phyloP scores from a whole-genome alignment of 1,140 invertebrate genomes.

The Lepeophtheirus salmonis region DNA sequence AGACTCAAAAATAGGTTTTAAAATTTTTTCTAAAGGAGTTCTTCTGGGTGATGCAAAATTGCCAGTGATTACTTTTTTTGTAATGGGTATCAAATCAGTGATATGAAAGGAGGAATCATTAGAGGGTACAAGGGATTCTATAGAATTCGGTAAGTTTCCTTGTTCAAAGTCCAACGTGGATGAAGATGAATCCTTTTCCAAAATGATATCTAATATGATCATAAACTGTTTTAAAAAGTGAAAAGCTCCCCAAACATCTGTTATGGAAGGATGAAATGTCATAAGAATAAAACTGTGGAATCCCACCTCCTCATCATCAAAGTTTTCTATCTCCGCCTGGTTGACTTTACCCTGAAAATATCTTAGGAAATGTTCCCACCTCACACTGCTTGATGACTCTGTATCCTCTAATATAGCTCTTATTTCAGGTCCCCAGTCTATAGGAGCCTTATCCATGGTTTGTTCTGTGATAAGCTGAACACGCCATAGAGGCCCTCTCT shows the following conservation, averaged over 20 bases:
- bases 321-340: conserved; percentile 5
- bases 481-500: conserved; percentile 4
- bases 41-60: neutral
- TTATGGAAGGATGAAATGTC: conserved; percentile 10
- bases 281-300: conserved; percentile 9
- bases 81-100: neutral
- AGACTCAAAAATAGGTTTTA: neutral
- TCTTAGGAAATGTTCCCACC: conserved; percentile 6
- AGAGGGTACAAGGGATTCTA: neutral
- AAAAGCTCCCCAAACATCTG: conserved; percentile 3
- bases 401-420: conserved; percentile 2
- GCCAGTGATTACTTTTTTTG: neutral
- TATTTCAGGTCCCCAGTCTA: conserved; percentile 3
- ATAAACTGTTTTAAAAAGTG: conserved; percentile 7
- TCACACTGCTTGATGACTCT: neutral
- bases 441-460: conserved; percentile 7
- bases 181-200: neutral
- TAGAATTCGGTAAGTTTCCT: neutral
- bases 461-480: conserved; percentile 8
- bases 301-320: conserved; percentile 1
- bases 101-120: neutral
- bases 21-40: conserved; percentile 1
- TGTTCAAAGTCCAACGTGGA: neutral
- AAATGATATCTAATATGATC: conserved; percentile 7
- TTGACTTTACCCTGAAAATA: conserved; percentile 14